Evolutionary conservation across 2,797 vertebrate genomes (phyloP).

Genomic region (Perodicticus potto): DNA sequence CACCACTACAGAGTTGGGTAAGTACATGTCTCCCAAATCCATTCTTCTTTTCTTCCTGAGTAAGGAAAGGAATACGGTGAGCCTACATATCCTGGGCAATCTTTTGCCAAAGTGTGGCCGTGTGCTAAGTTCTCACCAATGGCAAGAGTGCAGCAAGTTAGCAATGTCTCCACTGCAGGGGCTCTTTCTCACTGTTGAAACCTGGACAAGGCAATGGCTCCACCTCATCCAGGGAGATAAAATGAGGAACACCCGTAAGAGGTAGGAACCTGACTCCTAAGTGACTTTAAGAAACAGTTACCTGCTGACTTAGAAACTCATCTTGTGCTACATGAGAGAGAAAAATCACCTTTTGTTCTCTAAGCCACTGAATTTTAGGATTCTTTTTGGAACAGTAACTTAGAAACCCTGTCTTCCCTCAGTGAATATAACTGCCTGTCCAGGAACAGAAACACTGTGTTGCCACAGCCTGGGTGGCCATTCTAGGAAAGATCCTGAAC

Average conservation of each 20-base stretch:
- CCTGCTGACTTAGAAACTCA: not conserved
- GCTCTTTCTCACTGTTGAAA: not conserved
- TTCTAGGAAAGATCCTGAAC: not conserved
- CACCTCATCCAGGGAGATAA: not conserved
- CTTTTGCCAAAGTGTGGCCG: not conserved
- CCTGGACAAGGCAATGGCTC: not conserved
- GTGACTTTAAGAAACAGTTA: not conserved
- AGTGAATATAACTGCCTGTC: not conserved
- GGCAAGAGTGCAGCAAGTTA: not conserved
- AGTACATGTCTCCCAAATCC: not conserved
- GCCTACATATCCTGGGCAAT: not conserved
- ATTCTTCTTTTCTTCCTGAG: not conserved
- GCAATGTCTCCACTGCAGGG: not conserved
- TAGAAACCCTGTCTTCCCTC: not conserved
- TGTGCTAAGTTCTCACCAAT: not conserved
- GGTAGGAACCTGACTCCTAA: not conserved
- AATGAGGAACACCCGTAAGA: not conserved
- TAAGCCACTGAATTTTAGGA: not conserved
- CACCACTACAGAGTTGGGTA: not conserved
- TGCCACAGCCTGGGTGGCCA: not conserved
- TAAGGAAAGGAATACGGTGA: not conserved
- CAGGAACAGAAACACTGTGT: not conserved
- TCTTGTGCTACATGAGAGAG: not conserved
- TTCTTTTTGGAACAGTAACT: not conserved
- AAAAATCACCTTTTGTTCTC: not conserved